Evolutionary conservation across 2,797 vertebrate species (phyloP).

Genomic region (Cuculus canorus): DNA sequence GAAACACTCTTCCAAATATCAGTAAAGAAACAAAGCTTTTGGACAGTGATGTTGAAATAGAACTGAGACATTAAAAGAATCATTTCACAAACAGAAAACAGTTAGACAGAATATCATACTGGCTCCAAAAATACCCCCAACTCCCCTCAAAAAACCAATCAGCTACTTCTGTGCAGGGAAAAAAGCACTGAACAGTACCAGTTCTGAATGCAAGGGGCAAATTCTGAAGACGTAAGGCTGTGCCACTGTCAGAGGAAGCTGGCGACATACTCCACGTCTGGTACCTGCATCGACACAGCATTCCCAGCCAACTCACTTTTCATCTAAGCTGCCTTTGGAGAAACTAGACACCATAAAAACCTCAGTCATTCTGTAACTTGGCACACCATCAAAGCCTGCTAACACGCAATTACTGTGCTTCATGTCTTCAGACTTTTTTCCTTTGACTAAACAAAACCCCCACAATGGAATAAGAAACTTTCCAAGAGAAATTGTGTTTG

Average conservation of each 20-base stretch:
- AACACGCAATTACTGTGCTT: slow-evolving; percentile 18
- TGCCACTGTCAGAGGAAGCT: neutral
- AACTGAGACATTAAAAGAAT: neutral
- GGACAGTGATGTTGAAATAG: neutral
- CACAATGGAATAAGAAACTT: slow-evolving; percentile 62
- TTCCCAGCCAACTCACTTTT: slow-evolving; percentile 19
- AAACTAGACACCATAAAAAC: slow-evolving; percentile 33
- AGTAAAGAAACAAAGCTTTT: neutral
- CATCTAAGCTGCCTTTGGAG: slow-evolving; percentile 10
- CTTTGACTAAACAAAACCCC: slow-evolving; percentile 57
- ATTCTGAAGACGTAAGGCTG: neutral
- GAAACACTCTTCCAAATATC: neutral
- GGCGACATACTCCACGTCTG: neutral
- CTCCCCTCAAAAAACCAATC: neutral
- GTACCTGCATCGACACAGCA: neutral
- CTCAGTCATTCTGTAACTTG: slow-evolving; percentile 39
- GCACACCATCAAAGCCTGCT: slow-evolving; percentile 43
- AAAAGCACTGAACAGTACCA: neutral
- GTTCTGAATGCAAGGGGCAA: neutral
- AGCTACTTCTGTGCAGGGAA: neutral
- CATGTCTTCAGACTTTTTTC: slow-evolving; percentile 45
- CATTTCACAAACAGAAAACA: neutral
- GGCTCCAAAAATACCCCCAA: neutral
- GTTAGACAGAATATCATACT: neutral
- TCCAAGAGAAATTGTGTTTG: slow-evolving; percentile 53